Conservation (phyloP, 2,888 invertebrate species). For the Meiosimyza platycephala region DNA sequence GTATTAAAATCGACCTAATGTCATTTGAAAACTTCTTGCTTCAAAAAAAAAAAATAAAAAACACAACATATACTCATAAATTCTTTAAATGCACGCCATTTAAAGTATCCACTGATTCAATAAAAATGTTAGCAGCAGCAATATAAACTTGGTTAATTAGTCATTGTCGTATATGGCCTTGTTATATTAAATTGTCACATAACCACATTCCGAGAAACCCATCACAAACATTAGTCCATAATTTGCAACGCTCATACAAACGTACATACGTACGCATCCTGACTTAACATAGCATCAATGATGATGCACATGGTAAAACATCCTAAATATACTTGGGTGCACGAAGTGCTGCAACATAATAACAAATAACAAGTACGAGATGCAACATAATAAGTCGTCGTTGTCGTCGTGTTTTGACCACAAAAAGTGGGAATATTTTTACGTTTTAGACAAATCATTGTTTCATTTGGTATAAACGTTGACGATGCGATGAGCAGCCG, state of each 20-base stretch:
- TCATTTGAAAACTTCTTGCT: too few relatives aligned
- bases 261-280: background rate
- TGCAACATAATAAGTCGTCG: background rate
- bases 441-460: slow-evolving; percentile 34
- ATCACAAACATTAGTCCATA: slow-evolving; percentile 28
- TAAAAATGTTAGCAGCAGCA: background rate
- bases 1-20: too few relatives aligned
- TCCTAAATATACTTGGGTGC: background rate
- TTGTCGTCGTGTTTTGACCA: background rate
- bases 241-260: background rate
- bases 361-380: background rate
- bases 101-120: too few relatives aligned
- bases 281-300: background rate
- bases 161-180: slow-evolving; percentile 17
- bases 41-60: too few relatives aligned
- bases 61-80: too few relatives aligned
- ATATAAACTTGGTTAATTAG: slow-evolving; percentile 26
- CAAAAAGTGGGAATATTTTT: slow-evolving; percentile 21
- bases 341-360: background rate
- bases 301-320: background rate
- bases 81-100: too few relatives aligned
- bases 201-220: slow-evolving; percentile 25
- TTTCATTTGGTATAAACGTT: slow-evolving; percentile 12
- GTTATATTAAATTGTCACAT: slow-evolving; percentile 32
- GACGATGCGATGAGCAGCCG: too few relatives aligned